A percentile compares a stretch with the other conserved stretches of the same genome.
These are phyloP conservation scores for Microcebus tavaratra DNA, from an alignment of 2,113 vertebrate genomes.

Conservation along the genomic window DNA sequence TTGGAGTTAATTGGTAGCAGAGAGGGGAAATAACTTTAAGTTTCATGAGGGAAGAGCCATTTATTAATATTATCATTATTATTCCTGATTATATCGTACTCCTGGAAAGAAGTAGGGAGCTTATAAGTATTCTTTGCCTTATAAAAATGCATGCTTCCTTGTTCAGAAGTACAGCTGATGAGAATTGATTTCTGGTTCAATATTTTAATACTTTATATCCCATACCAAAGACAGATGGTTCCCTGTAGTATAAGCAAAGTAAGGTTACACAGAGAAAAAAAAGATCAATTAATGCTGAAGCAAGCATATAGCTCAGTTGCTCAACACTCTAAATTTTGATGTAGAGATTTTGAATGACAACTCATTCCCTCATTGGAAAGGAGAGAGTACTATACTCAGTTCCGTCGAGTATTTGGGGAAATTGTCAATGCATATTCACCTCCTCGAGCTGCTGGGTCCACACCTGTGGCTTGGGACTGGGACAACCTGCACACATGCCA, in stretches of 20 bases:
- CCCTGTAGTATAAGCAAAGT: neutral
- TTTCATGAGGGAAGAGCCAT: neutral
- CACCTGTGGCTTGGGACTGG: neutral
- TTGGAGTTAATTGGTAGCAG: neutral
- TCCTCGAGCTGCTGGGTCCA: neutral
- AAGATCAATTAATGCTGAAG: neutral
- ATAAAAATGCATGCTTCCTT: too few relatives aligned
- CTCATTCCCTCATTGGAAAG: neutral
- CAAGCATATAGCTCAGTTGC: neutral
- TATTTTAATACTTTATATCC: slow-evolving; percentile 68
- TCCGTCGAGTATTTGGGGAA: neutral
- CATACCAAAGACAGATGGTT: slow-evolving; percentile 38
- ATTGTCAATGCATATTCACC: neutral
- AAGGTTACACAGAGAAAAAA: neutral
- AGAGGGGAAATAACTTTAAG: neutral
- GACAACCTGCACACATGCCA: neutral
- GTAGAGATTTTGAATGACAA: neutral
- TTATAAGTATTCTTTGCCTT: neutral
- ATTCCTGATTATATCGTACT: neutral
- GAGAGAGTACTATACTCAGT: neutral
- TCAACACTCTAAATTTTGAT: neutral
- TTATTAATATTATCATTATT: neutral
- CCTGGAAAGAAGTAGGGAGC: neutral
- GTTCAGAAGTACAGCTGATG: neutral
- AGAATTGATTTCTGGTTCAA: slow-evolving; percentile 60